These are phyloP conservation scores for Limosa lapponica DNA, from an alignment of 2,797 vertebrate species.

Conservation along the genomic window DNA sequence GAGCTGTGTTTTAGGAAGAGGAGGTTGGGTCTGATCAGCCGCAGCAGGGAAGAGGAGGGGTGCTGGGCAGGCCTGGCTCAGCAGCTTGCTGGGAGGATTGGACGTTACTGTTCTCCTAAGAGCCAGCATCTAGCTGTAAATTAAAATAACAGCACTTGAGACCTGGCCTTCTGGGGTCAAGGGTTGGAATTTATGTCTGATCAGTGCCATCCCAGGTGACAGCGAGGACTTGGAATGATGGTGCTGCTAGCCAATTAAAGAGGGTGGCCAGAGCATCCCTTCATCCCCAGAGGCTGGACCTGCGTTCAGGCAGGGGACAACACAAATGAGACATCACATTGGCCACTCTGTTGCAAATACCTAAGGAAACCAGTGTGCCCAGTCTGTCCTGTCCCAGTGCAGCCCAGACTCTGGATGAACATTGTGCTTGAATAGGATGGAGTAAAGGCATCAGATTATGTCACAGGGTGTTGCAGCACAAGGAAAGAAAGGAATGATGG, in stretches of 20 bases:
- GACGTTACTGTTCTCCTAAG: background rate
- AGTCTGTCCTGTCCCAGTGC: background rate
- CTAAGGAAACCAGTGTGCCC: background rate
- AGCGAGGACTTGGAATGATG: background rate
- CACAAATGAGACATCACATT: background rate
- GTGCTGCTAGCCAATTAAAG: background rate
- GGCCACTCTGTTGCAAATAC: background rate
- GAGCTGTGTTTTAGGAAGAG: background rate
- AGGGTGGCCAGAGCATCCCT: background rate
- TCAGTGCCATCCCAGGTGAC: background rate
- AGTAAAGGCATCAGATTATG: background rate
- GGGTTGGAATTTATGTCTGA: background rate
- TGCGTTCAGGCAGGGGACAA: background rate
- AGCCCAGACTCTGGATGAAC: background rate
- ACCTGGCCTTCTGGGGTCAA: background rate
- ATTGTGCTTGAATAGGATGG: background rate
- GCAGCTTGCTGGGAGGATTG: background rate
- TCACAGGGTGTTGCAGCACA: background rate
- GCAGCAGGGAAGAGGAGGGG: rapidly evolving
- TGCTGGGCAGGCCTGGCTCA: background rate
- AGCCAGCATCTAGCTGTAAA: background rate
- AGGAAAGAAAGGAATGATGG: background rate
- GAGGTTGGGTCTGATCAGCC: background rate
- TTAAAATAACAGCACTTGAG: background rate
- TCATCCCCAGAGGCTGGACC: rapidly evolving